A percentile compares a stretch with the other conserved stretches of the same genome.
These are phyloP conservation scores for Talpa occidentalis DNA, from an alignment of 2,113 vertebrate species.

Conservation along the genomic window DNA sequence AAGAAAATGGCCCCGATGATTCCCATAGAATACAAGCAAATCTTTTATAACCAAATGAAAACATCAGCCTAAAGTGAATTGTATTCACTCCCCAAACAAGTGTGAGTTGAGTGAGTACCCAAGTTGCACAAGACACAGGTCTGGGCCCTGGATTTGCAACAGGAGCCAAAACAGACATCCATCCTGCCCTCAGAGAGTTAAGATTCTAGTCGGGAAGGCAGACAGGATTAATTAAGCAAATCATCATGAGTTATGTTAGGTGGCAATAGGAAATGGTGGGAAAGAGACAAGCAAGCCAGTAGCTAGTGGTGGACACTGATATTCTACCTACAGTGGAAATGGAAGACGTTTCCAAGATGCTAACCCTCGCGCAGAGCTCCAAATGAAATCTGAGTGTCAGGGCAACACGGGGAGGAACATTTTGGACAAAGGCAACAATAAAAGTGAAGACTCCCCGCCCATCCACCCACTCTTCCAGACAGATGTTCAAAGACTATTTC, in stretches of 20 bases:
- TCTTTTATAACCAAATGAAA: not conserved
- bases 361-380: not conserved
- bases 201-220: not conserved
- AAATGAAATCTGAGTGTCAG: too few species aligned
- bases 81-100: not conserved
- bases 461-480: not conserved
- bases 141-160: not conserved
- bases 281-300: not conserved
- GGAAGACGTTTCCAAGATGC: not conserved
- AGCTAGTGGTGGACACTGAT: not conserved
- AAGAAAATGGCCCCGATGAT: accelerated
- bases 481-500: not conserved
- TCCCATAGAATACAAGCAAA: not conserved
- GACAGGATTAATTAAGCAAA: not conserved
- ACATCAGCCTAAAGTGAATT: not conserved
- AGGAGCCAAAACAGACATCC: not conserved
- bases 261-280: not conserved
- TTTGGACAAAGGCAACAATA: not conserved
- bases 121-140: accelerated
- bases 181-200: accelerated
- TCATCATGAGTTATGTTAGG: not conserved
- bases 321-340: not conserved
- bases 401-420: not conserved
- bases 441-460: not conserved
- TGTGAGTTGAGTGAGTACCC: not conserved